Evolutionary conservation across 2,888 invertebrate genomes (phyloP).

Genomic region (Onchidella celtica): DNA sequence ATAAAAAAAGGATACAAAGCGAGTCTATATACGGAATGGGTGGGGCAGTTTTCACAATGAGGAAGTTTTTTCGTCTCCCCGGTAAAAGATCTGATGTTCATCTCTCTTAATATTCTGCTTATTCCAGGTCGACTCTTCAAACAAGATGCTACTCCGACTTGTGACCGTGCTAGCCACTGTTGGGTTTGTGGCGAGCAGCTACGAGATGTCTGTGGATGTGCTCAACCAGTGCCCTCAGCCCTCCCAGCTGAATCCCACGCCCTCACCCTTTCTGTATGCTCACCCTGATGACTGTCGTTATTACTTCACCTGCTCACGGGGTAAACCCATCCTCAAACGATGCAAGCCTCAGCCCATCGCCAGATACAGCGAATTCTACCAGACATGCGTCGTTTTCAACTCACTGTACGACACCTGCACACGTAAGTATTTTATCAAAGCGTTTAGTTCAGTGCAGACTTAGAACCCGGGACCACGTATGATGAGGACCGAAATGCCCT

Average conservation of each 20-base stretch:
- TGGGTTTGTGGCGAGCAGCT: neutral
- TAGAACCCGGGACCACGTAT: too few relatives aligned
- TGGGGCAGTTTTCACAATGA: too few relatives aligned
- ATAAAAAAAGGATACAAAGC: too few relatives aligned
- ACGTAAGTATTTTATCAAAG: too few relatives aligned
- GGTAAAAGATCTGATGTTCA: too few relatives aligned
- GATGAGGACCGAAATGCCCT: too few relatives aligned
- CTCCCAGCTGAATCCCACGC: neutral
- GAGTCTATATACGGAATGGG: too few relatives aligned
- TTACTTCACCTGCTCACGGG: neutral
- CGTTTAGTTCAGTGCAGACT: too few relatives aligned
- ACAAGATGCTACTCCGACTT: too few relatives aligned
- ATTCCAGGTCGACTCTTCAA: too few relatives aligned
- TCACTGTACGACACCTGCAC: constrained; percentile 10
- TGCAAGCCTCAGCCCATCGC: neutral
- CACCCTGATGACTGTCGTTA: constrained; percentile 9
- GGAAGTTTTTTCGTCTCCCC: too few relatives aligned
- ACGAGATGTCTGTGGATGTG: neutral
- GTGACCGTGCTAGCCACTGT: neutral
- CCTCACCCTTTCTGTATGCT: neutral
- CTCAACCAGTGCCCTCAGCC: constrained; percentile 31
- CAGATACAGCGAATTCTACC: constrained; percentile 18
- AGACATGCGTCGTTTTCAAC: neutral
- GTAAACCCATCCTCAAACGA: neutral
- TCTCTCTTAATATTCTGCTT: too few relatives aligned